A percentile compares a stretch with the other conserved stretches of the same genome.
phyloP scores from a whole-genome alignment of 2,113 vertebrate species.

The Burhinus oedicnemus region DNA sequence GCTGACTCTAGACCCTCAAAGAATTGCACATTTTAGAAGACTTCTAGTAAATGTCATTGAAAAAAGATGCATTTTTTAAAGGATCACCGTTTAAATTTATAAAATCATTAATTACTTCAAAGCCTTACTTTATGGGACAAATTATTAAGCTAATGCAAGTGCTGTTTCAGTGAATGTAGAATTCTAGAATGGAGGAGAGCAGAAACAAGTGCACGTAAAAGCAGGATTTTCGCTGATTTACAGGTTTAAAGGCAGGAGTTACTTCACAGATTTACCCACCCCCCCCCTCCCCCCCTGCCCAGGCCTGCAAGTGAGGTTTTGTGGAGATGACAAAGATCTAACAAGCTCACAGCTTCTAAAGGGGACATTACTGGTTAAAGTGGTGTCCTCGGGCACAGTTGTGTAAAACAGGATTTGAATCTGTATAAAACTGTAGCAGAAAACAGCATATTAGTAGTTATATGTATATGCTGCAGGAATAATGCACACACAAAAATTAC shows the following conservation, averaged over 20 bases:
- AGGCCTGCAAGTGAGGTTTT: neutral
- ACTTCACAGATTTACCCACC: neutral
- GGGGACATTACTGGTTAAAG: neutral
- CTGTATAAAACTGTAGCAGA: neutral
- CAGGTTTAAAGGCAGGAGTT: neutral
- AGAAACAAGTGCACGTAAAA: neutral
- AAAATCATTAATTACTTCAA: neutral
- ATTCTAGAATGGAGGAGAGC: neutral
- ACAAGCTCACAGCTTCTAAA: neutral
- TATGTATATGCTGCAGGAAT: neutral
- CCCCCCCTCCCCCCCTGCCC: too few species aligned
- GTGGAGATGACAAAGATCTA: rapidly evolving
- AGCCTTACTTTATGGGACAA: neutral
- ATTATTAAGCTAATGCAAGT: neutral
- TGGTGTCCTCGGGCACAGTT: neutral
- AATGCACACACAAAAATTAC: neutral
- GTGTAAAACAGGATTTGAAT: neutral
- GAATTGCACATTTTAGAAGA: neutral
- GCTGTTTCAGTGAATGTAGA: neutral
- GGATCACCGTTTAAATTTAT: neutral
- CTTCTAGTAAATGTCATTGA: neutral
- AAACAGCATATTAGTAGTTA: neutral
- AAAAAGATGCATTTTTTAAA: neutral
- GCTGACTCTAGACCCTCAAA: neutral
- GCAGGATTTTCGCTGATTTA: neutral